phyloP scores from a whole-genome alignment of 1,140 invertebrate species.

The Heliconius himera region DNA sequence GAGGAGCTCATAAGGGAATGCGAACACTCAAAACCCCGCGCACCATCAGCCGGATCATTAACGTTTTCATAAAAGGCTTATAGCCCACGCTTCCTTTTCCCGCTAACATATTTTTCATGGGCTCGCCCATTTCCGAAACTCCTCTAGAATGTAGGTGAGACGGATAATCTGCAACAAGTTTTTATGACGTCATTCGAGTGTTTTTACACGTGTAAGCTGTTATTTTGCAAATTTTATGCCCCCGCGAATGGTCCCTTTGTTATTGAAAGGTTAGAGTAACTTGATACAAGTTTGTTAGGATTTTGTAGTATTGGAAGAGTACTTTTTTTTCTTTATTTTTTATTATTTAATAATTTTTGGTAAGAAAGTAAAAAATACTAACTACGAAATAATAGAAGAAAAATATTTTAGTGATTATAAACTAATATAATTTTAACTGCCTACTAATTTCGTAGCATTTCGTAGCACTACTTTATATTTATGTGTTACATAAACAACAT shows the following conservation, averaged over 20 bases:
- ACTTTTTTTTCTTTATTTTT: neutral
- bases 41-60: conserved; percentile 66
- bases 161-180: conserved; percentile 53
- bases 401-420: no score
- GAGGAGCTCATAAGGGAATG: conserved; percentile 42
- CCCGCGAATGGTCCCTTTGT: conserved; percentile 35
- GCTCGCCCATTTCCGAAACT: conserved; percentile 58
- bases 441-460: neutral
- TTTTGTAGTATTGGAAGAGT: conserved; percentile 14
- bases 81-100: conserved; percentile 61
- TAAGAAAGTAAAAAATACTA: no score
- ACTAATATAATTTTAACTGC: neutral
- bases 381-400: no score
- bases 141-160: conserved; percentile 50
- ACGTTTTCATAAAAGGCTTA: conserved; percentile 76
- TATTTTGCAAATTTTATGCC: conserved; percentile 45
- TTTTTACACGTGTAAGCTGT: conserved; percentile 46
- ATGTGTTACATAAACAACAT: neutral
- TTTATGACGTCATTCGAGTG: conserved; percentile 47
- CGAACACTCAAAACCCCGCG: conserved; percentile 53
- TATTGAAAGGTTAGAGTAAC: conserved; percentile 34
- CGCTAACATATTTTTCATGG: conserved; percentile 67
- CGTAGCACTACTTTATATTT: neutral
- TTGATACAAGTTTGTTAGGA: conserved; percentile 25
- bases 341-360: neutral